Evolutionary conservation across 2,113 vertebrate genomes (phyloP).

Genomic region (Azemiops feae): DNA sequence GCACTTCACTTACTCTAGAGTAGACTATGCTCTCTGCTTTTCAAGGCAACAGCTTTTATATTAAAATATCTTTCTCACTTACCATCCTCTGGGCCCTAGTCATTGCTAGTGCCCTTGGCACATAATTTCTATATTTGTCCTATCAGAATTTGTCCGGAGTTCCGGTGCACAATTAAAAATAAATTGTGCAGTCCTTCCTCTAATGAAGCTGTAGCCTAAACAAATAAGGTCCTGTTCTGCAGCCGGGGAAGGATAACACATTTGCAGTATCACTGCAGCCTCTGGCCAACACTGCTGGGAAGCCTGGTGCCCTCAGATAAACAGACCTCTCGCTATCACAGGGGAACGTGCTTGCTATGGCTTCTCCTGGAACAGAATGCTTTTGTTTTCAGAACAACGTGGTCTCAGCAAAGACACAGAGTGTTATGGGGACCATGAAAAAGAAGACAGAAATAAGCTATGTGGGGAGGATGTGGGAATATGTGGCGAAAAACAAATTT

Average conservation of each 20-base stretch:
- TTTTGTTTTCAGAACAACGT: neutral
- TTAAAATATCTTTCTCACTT: neutral
- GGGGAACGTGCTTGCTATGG: slow-evolving; percentile 9
- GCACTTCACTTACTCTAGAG: neutral
- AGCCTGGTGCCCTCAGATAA: slow-evolving; percentile 52
- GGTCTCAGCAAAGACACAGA: neutral
- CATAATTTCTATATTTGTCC: neutral
- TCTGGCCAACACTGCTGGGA: neutral
- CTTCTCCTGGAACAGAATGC: slow-evolving; percentile 14
- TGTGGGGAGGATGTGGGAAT: neutral
- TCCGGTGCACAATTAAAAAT: neutral
- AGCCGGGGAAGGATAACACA: neutral
- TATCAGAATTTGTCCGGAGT: neutral
- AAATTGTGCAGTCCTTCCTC: neutral
- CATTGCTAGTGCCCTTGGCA: neutral
- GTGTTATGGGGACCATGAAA: too few species aligned
- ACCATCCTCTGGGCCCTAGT: neutral
- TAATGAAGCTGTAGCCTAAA: too few species aligned
- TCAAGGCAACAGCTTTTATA: neutral
- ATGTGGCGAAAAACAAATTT: neutral
- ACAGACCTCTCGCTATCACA: slow-evolving; percentile 46
- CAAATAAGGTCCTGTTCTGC: neutral
- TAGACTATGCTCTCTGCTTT: neutral
- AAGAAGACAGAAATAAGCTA: neutral
- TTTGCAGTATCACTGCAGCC: neutral